These are phyloP conservation scores for Stichopus chloronotus DNA, from an alignment of 35 echinoderm and acorn worm species.

Conservation along the genomic window DNA sequence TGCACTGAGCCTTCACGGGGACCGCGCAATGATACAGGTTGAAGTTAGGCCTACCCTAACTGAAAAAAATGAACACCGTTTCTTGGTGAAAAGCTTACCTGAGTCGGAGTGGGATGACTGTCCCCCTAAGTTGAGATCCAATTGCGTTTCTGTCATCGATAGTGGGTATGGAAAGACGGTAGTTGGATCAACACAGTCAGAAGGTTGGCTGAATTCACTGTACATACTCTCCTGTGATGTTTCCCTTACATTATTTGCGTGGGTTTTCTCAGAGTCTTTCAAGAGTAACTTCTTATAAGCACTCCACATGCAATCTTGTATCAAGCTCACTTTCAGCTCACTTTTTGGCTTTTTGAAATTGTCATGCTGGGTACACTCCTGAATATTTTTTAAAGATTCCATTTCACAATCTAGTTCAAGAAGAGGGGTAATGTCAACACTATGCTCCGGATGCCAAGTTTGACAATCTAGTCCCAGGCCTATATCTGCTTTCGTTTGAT, in stretches of 20 bases:
- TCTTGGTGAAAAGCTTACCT: slow-evolving; percentile 61
- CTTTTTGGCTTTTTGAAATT: neutral
- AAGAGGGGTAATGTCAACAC: slow-evolving; percentile 26
- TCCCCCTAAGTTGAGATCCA: slow-evolving; percentile 71
- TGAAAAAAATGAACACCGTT: no score
- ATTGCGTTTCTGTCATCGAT: slow-evolving; percentile 63
- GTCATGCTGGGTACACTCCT: neutral
- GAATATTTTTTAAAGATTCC: neutral
- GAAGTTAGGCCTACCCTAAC: no score
- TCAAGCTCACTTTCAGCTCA: slow-evolving; percentile 45
- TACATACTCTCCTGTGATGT: slow-evolving; percentile 21
- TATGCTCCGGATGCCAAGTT: slow-evolving; percentile 40
- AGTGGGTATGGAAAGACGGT: slow-evolving; percentile 97
- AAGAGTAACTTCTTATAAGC: slow-evolving; percentile 39
- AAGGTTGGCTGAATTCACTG: slow-evolving; percentile 40
- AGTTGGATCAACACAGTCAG: slow-evolving; percentile 94
- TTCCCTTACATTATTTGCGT: neutral
- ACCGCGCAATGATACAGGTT: no score
- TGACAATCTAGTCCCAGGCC: slow-evolving; percentile 51
- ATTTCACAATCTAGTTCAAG: slow-evolving; percentile 30
- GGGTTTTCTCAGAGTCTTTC: slow-evolving; percentile 23
- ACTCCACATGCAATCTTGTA: slow-evolving; percentile 99
- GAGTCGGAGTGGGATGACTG: slow-evolving; percentile 90
- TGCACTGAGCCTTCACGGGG: no score
- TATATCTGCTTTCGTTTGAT: neutral